Evolutionary conservation across 1,140 invertebrate species (phyloP).

Genomic region (Cyphomyrmex costatus): DNA sequence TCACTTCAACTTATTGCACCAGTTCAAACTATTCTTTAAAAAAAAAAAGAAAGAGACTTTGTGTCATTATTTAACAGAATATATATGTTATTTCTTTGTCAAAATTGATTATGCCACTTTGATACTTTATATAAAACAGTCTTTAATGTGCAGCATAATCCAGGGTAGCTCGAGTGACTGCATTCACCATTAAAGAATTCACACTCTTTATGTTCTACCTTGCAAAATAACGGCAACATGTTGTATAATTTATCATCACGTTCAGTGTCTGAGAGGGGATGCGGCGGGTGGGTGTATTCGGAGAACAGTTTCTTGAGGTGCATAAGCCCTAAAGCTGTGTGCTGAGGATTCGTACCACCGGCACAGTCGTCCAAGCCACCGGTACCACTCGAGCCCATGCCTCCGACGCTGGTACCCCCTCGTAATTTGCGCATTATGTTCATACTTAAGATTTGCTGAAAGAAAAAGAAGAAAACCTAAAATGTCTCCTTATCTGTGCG

Average conservation of each 20-base stretch:
- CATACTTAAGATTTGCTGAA: conserved; percentile 87
- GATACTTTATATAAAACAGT: too few relatives aligned
- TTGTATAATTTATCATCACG: conserved; percentile 98
- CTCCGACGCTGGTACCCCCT: conserved; percentile 86
- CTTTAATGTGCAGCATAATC: too few relatives aligned
- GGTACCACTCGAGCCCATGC: conserved; percentile 84
- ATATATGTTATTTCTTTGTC: too few relatives aligned
- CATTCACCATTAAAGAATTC: neutral
- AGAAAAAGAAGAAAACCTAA: neutral
- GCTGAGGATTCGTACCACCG: conserved; percentile 88
- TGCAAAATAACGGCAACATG: conserved; percentile 99
- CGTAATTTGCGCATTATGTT: conserved; percentile 95
- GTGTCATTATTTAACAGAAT: too few relatives aligned
- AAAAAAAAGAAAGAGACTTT: too few relatives aligned
- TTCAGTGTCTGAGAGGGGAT: conserved; percentile 93
- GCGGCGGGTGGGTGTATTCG: conserved; percentile 95
- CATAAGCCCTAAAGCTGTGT: conserved; percentile 96
- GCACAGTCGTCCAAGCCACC: conserved; percentile 85
- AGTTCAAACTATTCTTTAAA: too few relatives aligned
- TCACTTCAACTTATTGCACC: too few relatives aligned
- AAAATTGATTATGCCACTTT: too few relatives aligned
- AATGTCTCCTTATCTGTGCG: too few relatives aligned
- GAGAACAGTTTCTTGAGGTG: conserved; percentile 98
- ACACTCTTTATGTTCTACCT: conserved; percentile 89
- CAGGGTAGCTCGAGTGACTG: too few relatives aligned